phyloP scores from a whole-genome alignment of 2,113 vertebrate species.

The Toxotes jaculatrix region DNA sequence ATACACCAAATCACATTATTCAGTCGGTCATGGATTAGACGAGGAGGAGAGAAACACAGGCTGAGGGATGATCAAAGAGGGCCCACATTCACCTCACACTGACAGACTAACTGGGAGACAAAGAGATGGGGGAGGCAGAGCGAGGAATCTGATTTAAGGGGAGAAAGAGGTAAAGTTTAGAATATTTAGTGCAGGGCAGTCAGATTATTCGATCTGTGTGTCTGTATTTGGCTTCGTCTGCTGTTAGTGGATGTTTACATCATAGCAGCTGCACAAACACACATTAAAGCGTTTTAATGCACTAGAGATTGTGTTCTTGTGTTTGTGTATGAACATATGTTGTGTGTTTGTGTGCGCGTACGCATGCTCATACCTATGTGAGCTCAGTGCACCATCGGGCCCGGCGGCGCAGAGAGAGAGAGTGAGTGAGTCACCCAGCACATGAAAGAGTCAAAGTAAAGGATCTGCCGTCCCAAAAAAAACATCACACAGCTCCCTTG shows the following conservation, averaged over 20 bases:
- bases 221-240: slow-evolving; percentile 28
- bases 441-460: slow-evolving; percentile 83
- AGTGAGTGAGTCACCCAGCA: slow-evolving; percentile 77
- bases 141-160: slow-evolving; percentile 88
- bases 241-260: slow-evolving; percentile 38
- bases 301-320: slow-evolving; percentile 27
- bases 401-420: slow-evolving; percentile 66
- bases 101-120: slow-evolving; percentile 76
- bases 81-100: slow-evolving; percentile 80
- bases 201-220: slow-evolving; percentile 29
- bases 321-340: slow-evolving; percentile 40
- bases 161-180: slow-evolving; percentile 50
- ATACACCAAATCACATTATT: slow-evolving; percentile 87
- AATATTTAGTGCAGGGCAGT: slow-evolving; percentile 30
- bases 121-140: slow-evolving; percentile 86
- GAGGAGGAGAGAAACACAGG: slow-evolving; percentile 79
- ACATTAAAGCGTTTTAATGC: slow-evolving; percentile 30
- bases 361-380: slow-evolving; percentile 58
- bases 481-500: slow-evolving; percentile 79
- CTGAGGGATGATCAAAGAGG: slow-evolving; percentile 84
- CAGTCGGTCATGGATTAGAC: slow-evolving; percentile 85
- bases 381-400: slow-evolving; percentile 72
- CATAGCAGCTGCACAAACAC: slow-evolving; percentile 32
- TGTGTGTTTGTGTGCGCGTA: slow-evolving; percentile 37
- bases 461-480: slow-evolving; percentile 76